phyloP scores from a whole-genome alignment of 2,888 invertebrate genomes.

The Sthenelais limicola region DNA sequence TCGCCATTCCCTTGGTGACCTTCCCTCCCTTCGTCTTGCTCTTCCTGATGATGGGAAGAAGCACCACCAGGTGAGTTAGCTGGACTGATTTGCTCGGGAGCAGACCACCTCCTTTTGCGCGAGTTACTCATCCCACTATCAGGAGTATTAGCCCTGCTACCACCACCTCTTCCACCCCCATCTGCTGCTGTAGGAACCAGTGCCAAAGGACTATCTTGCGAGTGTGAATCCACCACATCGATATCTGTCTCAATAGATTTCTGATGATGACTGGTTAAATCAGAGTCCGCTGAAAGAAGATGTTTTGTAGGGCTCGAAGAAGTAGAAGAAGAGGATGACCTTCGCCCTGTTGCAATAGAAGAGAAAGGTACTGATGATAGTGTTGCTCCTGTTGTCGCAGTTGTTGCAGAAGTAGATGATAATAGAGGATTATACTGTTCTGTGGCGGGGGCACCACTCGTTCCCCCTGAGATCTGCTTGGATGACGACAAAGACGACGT shows the following conservation, averaged over 20 bases:
- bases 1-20: constrained; percentile 19
- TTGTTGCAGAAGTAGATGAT: no score
- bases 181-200: background rate
- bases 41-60: background rate
- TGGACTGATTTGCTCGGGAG: constrained; percentile 5
- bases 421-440: no score
- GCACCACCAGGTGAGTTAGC: background rate
- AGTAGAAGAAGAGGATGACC: no score
- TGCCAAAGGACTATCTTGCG: no score
- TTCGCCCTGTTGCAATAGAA: no score
- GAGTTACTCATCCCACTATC: background rate
- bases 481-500: background rate
- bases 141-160: background rate
- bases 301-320: no score
- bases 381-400: no score
- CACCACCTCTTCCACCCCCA: background rate
- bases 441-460: background rate
- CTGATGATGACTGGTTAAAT: no score
- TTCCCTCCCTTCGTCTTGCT: background rate
- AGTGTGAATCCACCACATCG: no score
- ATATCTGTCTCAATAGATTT: no score
- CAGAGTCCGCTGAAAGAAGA: no score
- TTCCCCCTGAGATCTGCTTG: constrained; percentile 18
- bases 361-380: no score
- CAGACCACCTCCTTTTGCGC: constrained; percentile 41